These are phyloP conservation scores for Scleropages formosus DNA, from an alignment of 2,797 vertebrate species.

Conservation along the genomic window DNA sequence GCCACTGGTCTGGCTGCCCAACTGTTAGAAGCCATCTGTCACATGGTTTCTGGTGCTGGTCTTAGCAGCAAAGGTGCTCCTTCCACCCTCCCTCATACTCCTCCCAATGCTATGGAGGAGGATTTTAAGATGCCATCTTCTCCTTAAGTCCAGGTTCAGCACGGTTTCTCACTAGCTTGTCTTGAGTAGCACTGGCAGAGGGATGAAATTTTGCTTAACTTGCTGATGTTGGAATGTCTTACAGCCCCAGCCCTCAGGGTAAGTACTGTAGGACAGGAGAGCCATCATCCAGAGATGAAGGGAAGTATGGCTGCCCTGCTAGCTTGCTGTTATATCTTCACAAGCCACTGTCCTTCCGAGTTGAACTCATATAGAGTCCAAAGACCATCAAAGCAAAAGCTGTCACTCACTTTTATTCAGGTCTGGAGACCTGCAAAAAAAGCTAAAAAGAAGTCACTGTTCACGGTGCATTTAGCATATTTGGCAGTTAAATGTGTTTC, in stretches of 20 bases:
- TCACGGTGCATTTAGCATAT: background rate
- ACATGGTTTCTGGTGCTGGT: no score
- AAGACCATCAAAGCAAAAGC: background rate
- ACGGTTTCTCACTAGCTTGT: background rate
- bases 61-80: background rate
- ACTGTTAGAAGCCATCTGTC: background rate
- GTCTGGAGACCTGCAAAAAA: background rate
- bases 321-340: no score
- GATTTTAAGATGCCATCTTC: background rate
- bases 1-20: background rate
- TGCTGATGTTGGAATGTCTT: background rate
- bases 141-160: background rate
- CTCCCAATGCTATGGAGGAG: background rate
- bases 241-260: background rate
- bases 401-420: no score
- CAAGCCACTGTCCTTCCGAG: background rate
- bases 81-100: no score
- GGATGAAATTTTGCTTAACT: background rate
- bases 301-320: no score
- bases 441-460: background rate
- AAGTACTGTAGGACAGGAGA: background rate
- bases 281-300: background rate
- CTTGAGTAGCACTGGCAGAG: background rate
- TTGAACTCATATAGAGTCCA: background rate
- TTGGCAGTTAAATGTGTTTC: background rate